Evolutionary conservation across 2,797 vertebrate species (phyloP), one percentile per base, ranked within the genome.

Genomic region (Tangara arthus): DNA sequence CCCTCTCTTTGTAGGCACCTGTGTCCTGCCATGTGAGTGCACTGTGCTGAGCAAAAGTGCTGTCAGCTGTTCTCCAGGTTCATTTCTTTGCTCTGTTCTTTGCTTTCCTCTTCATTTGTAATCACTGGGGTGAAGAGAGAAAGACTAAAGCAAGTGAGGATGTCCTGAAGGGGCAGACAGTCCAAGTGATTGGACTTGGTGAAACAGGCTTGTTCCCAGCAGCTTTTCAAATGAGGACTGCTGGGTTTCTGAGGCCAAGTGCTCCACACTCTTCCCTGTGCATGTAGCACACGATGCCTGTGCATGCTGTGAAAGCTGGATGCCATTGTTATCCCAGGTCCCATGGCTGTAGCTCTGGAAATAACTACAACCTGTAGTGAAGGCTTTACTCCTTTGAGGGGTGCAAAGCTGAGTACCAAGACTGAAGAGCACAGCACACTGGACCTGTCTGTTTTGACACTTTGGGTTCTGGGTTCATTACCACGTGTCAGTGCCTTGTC

Each of bases 61-160:
- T 63, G 37, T 85, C 91, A 92, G 94, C 91, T 87, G 32, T 91
- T 94, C 91, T 93, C 56, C 76, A 75, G 84, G 68, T 93, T 91
- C 75, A 70, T 46, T 44, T 63, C 64, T 93, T 59, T 52, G 57
- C 89, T 89, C 75, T 77, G 44, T 84, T 94, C 82, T 93, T 70
- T 87, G 82, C 82, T 93, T 94, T 92, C 66, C 90, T 83, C 72
- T 88, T 92, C 24, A 8, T 92, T 94, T 94, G 76, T 71, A 82
- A 64, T 92, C 76, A 32, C 69, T 49, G 39, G 82, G 84, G 71
- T 87, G 80, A 85, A 87, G 68, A 80, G 66, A 46, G 68, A 68
- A 73, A 91, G 84, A 73, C 78, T 66, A 82, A 84, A 71, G 84
- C 82, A 80, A 94, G 77, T 4, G 35, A 87, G 49, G 82, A 64